phyloP scores from a whole-genome alignment of 2,797 vertebrate species.

The Loriculus beryllinus region DNA sequence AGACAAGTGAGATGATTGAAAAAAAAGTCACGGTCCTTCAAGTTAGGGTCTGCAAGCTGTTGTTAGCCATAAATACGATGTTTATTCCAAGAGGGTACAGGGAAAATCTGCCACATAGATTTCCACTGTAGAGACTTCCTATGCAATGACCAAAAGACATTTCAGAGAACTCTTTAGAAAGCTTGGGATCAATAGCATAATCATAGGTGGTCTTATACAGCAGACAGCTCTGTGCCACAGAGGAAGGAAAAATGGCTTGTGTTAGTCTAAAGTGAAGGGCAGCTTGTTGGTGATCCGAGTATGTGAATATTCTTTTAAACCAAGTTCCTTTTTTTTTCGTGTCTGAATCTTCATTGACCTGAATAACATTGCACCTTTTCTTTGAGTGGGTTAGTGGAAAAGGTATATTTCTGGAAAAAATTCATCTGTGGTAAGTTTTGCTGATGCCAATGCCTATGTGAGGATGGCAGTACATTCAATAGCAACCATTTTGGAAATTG shows the following conservation, averaged over 20 bases:
- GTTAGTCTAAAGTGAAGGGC: neutral
- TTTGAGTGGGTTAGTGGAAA: neutral
- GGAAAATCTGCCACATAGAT: neutral
- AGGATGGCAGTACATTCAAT: neutral
- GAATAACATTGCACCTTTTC: fast-evolving
- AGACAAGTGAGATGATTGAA: neutral
- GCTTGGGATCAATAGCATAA: neutral
- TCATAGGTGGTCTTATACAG: neutral
- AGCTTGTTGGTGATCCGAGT: neutral
- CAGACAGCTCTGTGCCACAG: neutral
- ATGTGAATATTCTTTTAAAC: neutral
- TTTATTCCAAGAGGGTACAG: neutral
- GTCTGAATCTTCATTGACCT: neutral
- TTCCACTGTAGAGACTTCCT: neutral
- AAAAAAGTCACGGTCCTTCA: neutral
- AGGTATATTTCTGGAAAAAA: neutral
- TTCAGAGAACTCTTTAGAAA: neutral
- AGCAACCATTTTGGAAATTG: neutral
- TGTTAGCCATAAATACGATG: neutral
- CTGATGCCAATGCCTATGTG: neutral
- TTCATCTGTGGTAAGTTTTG: neutral
- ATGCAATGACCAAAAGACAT: neutral
- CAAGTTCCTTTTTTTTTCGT: neutral
- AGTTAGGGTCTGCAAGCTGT: neutral
- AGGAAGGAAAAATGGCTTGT: neutral